Base-by-base conservation (phyloP, 1,140 invertebrate genomes). In the Aleiodes sp. region DNA sequence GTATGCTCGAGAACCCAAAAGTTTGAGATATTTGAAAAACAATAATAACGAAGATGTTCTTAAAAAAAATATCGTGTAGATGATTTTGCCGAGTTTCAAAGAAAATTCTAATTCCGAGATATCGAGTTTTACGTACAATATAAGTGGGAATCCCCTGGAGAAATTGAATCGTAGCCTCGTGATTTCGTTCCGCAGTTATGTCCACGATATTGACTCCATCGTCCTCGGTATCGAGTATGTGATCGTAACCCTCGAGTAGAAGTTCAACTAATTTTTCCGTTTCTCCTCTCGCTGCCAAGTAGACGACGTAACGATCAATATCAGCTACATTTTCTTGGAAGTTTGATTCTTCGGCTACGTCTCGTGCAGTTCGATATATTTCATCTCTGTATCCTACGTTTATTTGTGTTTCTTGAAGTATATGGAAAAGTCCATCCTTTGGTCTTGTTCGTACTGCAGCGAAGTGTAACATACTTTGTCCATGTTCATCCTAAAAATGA, bases 391-490 rank as follows among this genome's bases (percentile, higher is more conserved):
- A 92, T 0, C 89, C 92, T 33, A 96, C 85, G 77, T 93, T 94
- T 12, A 94, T 89, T 70, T 92, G 90, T 0, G 92, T 89, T 77
- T 96, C 94, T 76, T 93, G 87, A 0, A 96, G 86, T 2, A 95
- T 82, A 67, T 94, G 90, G 76, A 92, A 92, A 4, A 96, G 85
- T 0, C 91, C 92, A 65, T 93, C 92, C 31, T 92, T 88, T 0
- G 91, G 89, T 80, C 95, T 93, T 0, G 92, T 88, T 16, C 93
- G 88, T 0, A 92, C 90, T 0, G 93, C 93, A 1, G 94, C 94
- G 82, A 95, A 95, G 82, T 97, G 95, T n/a, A 96, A 82, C 87
- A 95, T 92, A 46, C 91, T 95, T 80, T 96, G 94, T 0, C 94
- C 95, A 72, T 94, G 92, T 79, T 96, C 94, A 74, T 96, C 94